Percentiles rank a stretch among this genome's conserved stretches.
Conservation (phyloP, 2,888 invertebrate species). For the Eristalinus aeneus region DNA sequence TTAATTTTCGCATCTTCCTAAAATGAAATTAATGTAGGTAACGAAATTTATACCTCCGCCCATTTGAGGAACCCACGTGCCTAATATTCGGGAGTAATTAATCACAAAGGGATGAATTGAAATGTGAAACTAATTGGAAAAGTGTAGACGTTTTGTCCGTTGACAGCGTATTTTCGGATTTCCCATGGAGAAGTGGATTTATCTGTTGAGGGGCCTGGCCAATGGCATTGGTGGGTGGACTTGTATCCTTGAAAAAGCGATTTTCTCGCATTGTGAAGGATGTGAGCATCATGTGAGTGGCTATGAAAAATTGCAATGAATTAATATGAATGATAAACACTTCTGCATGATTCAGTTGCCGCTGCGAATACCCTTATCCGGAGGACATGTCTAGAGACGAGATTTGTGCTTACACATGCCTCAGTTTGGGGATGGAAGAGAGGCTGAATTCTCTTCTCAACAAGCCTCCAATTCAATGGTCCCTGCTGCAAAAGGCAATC, state of each 20-base stretch:
- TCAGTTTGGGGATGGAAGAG: neutral
- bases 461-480: neutral
- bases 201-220: neutral
- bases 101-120: slow-evolving; percentile 54
- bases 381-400: neutral
- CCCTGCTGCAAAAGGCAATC: neutral
- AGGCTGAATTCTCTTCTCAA: neutral
- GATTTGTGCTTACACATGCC: neutral
- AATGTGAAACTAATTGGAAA: slow-evolving; percentile 53
- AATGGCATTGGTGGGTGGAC: neutral
- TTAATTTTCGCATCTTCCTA: slow-evolving; percentile 58
- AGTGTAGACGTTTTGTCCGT: slow-evolving; percentile 21
- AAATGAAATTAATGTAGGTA: slow-evolving; percentile 56
- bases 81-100: slow-evolving; percentile 43
- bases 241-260: neutral
- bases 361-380: neutral
- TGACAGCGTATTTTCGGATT: slow-evolving; percentile 6
- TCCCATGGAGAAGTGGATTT: neutral
- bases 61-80: slow-evolving; percentile 26
- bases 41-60: slow-evolving; percentile 15
- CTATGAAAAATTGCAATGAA: neutral
- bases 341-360: neutral
- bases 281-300: neutral
- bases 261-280: neutral
- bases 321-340: neutral